Conservation (phyloP, 2,797 vertebrate genomes). For the Melanotaenia pygmaea region DNA sequence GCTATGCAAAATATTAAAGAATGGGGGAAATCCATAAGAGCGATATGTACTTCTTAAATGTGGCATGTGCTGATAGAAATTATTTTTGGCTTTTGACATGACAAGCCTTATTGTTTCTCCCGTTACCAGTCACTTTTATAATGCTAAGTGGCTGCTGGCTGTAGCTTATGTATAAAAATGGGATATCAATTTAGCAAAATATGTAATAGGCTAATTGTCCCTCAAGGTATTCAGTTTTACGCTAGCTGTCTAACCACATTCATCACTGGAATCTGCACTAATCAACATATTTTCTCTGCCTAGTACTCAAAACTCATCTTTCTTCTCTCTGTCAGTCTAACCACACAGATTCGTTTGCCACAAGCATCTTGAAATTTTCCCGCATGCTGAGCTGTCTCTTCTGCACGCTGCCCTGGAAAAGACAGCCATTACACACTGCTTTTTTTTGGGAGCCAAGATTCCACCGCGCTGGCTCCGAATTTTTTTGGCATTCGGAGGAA, state of each 20-base stretch:
- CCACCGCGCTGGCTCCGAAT: slow-evolving; percentile 66
- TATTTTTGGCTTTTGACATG: not conserved
- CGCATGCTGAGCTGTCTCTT: slow-evolving; percentile 77
- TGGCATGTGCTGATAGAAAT: not conserved
- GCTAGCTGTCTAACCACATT: slow-evolving; percentile 9
- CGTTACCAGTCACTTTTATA: slow-evolving; percentile 1
- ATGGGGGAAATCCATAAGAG: not conserved
- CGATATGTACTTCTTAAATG: slow-evolving; percentile 1
- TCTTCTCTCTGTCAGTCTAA: slow-evolving; percentile 65
- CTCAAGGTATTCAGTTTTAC: not conserved
- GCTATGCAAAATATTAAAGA: not conserved
- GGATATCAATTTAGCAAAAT: not conserved
- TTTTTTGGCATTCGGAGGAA: slow-evolving; percentile 64
- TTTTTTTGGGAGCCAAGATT: slow-evolving; percentile 78
- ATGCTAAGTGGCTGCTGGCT: not conserved
- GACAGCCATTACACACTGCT: slow-evolving; percentile 72
- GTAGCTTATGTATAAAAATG: not conserved
- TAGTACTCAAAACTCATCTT: slow-evolving; percentile 37
- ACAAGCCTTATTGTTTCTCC: not conserved
- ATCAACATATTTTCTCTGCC: slow-evolving; percentile 41
- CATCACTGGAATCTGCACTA: slow-evolving; percentile 27
- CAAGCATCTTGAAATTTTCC: slow-evolving; percentile 70
- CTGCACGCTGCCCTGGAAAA: slow-evolving; percentile 68
- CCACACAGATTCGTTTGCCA: slow-evolving; percentile 63
- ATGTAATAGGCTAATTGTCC: not conserved